Percentiles rank a stretch among this genome's conserved stretches.
Conservation (phyloP, 2,888 invertebrate genomes). For the Euzophera pinguis region DNA sequence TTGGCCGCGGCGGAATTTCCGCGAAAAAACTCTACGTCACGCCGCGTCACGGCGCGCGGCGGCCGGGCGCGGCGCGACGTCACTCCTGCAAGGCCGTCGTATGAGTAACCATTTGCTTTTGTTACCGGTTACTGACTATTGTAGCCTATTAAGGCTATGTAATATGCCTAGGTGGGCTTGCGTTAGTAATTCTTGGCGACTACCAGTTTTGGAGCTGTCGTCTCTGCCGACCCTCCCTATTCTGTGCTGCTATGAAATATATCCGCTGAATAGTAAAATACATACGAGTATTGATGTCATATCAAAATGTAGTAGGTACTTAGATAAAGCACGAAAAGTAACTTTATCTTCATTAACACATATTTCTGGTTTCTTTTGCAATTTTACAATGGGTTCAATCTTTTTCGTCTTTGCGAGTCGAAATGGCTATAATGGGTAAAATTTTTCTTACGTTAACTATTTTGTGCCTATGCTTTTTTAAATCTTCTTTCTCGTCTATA, state of each 20-base stretch:
- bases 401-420: no score
- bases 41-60: slow-evolving; percentile 48
- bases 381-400: background rate
- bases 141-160: slow-evolving; percentile 36
- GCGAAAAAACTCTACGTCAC: slow-evolving; percentile 73
- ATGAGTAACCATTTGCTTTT: slow-evolving; percentile 22
- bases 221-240: background rate
- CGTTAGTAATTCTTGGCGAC: background rate
- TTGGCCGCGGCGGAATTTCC: slow-evolving; percentile 68
- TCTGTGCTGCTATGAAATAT: background rate
- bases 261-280: background rate
- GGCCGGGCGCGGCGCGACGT: slow-evolving; percentile 50
- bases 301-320: background rate
- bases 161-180: slow-evolving; percentile 7
- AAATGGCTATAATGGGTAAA: no score
- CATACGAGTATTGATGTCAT: background rate
- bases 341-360: background rate
- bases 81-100: slow-evolving; percentile 59
- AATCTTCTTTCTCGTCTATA: no score
- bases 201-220: background rate
- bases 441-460: no score
- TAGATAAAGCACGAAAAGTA: background rate
- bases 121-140: slow-evolving; percentile 21
- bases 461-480: no score
- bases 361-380: background rate